phyloP scores from a whole-genome alignment of 2,888 invertebrate genomes.

The Philonicus albiceps region DNA sequence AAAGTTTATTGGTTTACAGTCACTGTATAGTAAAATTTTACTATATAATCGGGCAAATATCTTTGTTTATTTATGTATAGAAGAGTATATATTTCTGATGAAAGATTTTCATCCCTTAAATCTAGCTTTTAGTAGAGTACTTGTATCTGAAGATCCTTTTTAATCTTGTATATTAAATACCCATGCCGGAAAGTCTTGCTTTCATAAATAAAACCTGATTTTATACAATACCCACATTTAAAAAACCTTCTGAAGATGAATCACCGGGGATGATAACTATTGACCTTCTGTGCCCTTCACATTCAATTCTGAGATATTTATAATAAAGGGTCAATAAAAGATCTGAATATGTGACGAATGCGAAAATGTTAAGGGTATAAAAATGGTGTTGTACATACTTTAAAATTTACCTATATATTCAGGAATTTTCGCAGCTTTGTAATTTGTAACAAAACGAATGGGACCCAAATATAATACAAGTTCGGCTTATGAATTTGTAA shows the following conservation, averaged over 20 bases:
- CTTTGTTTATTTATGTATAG: too few relatives aligned
- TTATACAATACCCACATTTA: background rate
- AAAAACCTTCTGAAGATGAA: background rate
- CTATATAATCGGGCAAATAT: background rate
- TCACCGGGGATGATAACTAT: background rate
- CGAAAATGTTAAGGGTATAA: background rate
- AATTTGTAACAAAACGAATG: background rate
- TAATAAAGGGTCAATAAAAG: background rate
- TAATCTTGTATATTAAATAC: background rate
- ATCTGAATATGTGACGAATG: background rate
- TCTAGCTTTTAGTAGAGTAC: too few relatives aligned
- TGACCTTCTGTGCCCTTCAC: background rate
- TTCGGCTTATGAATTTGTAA: background rate
- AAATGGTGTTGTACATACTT: background rate
- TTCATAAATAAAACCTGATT: background rate
- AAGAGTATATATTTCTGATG: background rate
- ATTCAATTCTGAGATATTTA: background rate
- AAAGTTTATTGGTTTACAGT: background rate
- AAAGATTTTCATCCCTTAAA: background rate
- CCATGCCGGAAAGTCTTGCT: background rate
- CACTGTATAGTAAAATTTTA: background rate
- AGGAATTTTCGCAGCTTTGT: background rate
- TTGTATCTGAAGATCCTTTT: background rate
- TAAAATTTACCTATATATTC: background rate
- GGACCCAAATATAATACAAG: background rate